These are phyloP conservation scores for Arenaria interpres DNA, from an alignment of 2,113 vertebrate genomes.

Conservation along the genomic window DNA sequence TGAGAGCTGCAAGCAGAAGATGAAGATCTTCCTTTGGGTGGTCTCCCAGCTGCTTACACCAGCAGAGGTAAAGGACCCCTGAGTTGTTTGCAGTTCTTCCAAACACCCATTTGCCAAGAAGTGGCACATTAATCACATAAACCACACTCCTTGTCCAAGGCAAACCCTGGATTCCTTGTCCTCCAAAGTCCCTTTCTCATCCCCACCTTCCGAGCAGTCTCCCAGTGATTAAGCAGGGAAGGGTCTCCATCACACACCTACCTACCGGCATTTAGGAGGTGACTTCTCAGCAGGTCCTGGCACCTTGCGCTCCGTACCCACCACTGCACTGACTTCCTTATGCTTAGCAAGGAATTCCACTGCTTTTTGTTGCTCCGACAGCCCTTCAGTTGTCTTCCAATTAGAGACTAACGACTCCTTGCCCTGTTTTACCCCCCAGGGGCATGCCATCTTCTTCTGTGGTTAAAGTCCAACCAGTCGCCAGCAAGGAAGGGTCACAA, in stretches of 20 bases:
- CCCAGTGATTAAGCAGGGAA: neutral
- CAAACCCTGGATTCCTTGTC: neutral
- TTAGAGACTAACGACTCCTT: neutral
- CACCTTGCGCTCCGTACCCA: rapidly evolving
- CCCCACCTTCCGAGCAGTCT: rapidly evolving
- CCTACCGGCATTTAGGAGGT: neutral
- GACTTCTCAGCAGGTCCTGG: neutral
- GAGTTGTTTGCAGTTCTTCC: neutral
- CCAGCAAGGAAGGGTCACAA: neutral
- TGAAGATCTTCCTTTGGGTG: neutral
- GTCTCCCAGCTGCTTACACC: neutral
- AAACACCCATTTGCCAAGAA: neutral
- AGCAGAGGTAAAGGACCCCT: neutral
- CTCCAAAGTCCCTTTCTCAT: neutral
- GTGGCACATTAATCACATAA: neutral
- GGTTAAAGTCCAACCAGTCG: neutral
- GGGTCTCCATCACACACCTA: neutral
- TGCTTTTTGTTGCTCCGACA: neutral
- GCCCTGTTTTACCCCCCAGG: neutral
- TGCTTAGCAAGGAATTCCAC: neutral
- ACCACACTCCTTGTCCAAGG: neutral
- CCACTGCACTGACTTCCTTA: neutral
- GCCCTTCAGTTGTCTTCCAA: neutral
- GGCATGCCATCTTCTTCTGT: neutral
- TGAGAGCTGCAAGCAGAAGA: neutral